Evolutionary conservation across 1,140 invertebrate genomes (phyloP).

Genomic region (Heterodera carotae): DNA sequence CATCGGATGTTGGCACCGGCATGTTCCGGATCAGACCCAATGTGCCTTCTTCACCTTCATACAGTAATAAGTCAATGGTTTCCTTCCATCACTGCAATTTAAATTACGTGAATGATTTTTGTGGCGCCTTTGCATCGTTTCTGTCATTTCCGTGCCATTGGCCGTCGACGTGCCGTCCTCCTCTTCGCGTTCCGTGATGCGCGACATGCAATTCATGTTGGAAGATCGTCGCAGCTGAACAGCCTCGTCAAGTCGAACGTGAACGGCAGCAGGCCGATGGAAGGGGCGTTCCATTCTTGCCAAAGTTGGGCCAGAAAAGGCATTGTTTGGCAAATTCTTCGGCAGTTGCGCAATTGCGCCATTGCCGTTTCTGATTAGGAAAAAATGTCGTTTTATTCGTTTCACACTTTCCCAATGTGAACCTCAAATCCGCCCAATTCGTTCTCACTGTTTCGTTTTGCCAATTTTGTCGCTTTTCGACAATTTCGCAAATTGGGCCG

Average conservation of each 20-base stretch:
- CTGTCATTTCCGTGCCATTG: not conserved
- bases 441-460: no score
- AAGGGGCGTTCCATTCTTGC: not conserved
- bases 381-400: no score
- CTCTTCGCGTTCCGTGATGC: conserved; percentile 34
- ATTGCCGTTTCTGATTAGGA: not conserved
- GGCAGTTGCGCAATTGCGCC: not conserved
- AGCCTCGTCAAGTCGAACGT: not conserved
- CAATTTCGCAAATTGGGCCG: no score
- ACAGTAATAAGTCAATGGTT: no score
- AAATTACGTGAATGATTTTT: not conserved
- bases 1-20: conserved; percentile 34
- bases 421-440: no score
- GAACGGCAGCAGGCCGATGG: not conserved
- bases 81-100: not conserved
- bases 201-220: conserved; percentile 32
- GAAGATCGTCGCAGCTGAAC: not conserved
- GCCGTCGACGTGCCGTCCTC: conserved; percentile 1
- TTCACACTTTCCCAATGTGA: no score
- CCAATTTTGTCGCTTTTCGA: no score
- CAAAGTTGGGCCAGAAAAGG: not conserved
- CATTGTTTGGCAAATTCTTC: not conserved
- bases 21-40: conserved; percentile 41
- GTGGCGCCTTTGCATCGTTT: no score
- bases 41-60: not conserved